A percentile compares a stretch with the other conserved stretches of the same genome.
These are phyloP conservation scores for Naja naja DNA, from an alignment of 2,113 vertebrate species.

Conservation along the genomic window DNA sequence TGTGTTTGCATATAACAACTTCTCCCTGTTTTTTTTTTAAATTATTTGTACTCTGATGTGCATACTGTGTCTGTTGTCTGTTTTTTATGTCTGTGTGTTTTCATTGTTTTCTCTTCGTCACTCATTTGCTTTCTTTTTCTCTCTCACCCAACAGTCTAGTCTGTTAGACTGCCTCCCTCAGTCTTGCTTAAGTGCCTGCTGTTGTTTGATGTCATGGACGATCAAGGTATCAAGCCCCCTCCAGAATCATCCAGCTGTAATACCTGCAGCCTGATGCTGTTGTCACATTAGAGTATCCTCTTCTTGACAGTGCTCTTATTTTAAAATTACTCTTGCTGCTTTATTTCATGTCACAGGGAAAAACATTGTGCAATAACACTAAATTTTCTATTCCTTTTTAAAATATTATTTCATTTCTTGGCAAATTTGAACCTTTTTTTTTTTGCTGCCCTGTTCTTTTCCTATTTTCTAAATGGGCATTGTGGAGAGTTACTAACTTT, in stretches of 20 bases:
- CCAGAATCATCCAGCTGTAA: constrained; percentile 49
- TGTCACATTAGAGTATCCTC: constrained; percentile 38
- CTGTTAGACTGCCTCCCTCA: constrained; percentile 76
- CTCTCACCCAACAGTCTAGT: constrained; percentile 69
- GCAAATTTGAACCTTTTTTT: not conserved
- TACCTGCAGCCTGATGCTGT: constrained; percentile 49
- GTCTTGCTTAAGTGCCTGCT: constrained; percentile 80
- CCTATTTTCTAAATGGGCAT: constrained; percentile 6
- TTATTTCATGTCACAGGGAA: constrained; percentile 16
- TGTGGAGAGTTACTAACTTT: rapidly evolving
- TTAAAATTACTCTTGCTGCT: not conserved
- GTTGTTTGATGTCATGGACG: constrained; percentile 77
- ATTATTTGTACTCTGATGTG: not conserved
- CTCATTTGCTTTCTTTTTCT: constrained; percentile 53
- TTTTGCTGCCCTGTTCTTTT: not conserved
- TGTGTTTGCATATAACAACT: not conserved
- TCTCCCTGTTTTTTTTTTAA: constrained; percentile 3
- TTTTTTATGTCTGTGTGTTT: constrained; percentile 18
- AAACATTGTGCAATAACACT: not conserved
- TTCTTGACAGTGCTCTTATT: constrained; percentile 18
- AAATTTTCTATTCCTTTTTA: not conserved
- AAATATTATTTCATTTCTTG: not conserved
- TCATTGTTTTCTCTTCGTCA: constrained; percentile 43
- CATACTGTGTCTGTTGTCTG: not conserved
- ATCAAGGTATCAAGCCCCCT: constrained; percentile 73